A percentile compares a stretch with the other conserved stretches of the same genome.
Evolutionary conservation across 2,113 vertebrate genomes (phyloP).

Genomic region (Catharus fuscescens): DNA sequence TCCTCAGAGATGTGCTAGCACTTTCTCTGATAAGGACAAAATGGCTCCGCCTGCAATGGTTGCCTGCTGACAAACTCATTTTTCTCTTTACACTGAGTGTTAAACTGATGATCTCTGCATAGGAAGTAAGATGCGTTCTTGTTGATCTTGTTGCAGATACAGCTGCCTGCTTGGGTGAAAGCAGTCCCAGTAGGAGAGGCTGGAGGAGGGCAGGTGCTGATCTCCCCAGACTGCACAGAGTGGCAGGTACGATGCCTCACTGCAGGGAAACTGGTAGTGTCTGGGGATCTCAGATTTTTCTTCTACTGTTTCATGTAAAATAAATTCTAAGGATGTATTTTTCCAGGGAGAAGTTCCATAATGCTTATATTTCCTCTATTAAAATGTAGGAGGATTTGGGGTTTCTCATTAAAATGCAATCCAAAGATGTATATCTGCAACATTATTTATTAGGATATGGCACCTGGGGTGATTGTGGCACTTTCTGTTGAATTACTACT

Average conservation of each 20-base stretch:
- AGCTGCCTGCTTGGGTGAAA: background rate
- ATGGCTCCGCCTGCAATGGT: background rate
- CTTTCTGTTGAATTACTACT: background rate
- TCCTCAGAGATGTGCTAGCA: fast-evolving
- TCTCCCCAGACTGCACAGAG: background rate
- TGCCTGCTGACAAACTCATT: background rate
- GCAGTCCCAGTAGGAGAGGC: background rate
- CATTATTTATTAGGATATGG: background rate
- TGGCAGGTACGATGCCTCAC: background rate
- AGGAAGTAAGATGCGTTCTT: background rate
- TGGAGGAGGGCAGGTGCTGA: background rate
- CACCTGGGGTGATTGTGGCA: background rate
- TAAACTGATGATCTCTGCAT: background rate
- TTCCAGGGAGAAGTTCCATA: background rate
- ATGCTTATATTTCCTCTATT: background rate
- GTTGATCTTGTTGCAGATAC: background rate
- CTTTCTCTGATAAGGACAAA: background rate
- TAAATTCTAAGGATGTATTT: background rate
- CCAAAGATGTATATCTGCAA: background rate
- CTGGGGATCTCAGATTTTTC: background rate
- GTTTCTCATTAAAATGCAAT: background rate
- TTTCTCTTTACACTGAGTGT: background rate
- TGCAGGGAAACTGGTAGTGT: background rate
- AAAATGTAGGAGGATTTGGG: background rate
- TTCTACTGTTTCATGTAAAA: background rate